Evolutionary conservation across 1,140 invertebrate genomes (phyloP).

Genomic region (Drosophila micromelanica): DNA sequence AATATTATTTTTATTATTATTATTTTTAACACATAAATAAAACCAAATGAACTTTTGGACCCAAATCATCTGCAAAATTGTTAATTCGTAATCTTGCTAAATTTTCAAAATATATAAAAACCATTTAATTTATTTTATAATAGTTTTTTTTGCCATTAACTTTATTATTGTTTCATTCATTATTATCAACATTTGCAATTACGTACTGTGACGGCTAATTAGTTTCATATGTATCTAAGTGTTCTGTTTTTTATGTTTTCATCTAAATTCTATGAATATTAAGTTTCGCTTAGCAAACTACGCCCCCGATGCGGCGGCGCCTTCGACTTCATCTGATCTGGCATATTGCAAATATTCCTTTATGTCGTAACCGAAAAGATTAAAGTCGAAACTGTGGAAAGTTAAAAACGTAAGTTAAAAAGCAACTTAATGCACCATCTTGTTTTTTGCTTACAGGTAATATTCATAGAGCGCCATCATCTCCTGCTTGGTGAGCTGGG

Average conservation of each 20-base stretch:
- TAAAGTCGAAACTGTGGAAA: conserved; percentile 91
- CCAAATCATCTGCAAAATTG: conserved; percentile 16
- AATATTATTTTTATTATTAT: conserved; percentile 47
- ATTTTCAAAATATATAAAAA: not conserved
- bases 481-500: conserved; percentile 90
- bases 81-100: not conserved
- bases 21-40: conserved; percentile 45
- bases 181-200: conserved; percentile 83
- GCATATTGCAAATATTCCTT: conserved; percentile 89
- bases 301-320: conserved; percentile 40
- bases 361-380: conserved; percentile 92
- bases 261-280: conserved; percentile 64
- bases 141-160: conserved; percentile 50
- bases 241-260: conserved; percentile 34
- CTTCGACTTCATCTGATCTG: conserved; percentile 84
- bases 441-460: conserved; percentile 87
- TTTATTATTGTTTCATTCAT: conserved; percentile 82
- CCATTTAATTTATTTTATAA: conserved; percentile 3
- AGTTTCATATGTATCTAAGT: conserved; percentile 46
- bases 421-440: not conserved
- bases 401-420: conserved; percentile 28
- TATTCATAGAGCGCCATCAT: conserved; percentile 91
- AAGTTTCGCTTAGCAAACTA: conserved; percentile 44
- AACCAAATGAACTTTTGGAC: conserved; percentile 45
- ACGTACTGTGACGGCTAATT: conserved; percentile 79